Base-by-base conservation (phyloP, 2,797 vertebrate species). In the Premnoplex brunnescens region DNA sequence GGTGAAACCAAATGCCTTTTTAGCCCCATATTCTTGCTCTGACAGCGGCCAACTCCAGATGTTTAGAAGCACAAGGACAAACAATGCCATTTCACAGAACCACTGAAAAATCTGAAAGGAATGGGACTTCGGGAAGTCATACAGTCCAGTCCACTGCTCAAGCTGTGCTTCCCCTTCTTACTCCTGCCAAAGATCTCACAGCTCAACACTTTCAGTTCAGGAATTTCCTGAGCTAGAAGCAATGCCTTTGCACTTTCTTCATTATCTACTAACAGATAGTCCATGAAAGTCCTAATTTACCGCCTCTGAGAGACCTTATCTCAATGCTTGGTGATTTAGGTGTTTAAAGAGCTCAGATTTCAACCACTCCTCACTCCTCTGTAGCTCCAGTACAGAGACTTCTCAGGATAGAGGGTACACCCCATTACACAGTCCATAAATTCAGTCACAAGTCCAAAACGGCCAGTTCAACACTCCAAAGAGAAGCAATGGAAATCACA, bases 161-260 rank as follows among this genome's bases (percentile, higher is more conserved):
- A 56, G 12, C n/a, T 48, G 37, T 58, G 72, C 49, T 90, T 91
- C 51, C 62, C 85, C 62, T 77, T 83, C 58, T 30, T 28, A 51
- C 3, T 68, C 5, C 18, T 81, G 85, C 79, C 79, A 88, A 80
- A 43, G 54, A 74, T 56, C 72, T 94, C 82, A 88, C 68, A 36
- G 1, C 63, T 83, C 48, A 36, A 71, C 56, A 44, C 43, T 18
- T 39, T 49, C 0, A 2, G 58, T 43, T 75, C 62, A 84, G 58
- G 68, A 80, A 91, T 51, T 80, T 88, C 82, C 88, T 17, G 20
- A 74, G 82, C 75, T 52, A 85, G 78, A 89, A 88, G 91, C 76
- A 88, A 72, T 46, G 34, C 30, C 75, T 77, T 74, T 60, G 22
- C 82, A 34, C 62, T 89, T 83, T 74, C 75, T 77, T 83, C 60